phyloP scores from a whole-genome alignment of 2,797 vertebrate genomes.

The Streptopelia turtur region DNA sequence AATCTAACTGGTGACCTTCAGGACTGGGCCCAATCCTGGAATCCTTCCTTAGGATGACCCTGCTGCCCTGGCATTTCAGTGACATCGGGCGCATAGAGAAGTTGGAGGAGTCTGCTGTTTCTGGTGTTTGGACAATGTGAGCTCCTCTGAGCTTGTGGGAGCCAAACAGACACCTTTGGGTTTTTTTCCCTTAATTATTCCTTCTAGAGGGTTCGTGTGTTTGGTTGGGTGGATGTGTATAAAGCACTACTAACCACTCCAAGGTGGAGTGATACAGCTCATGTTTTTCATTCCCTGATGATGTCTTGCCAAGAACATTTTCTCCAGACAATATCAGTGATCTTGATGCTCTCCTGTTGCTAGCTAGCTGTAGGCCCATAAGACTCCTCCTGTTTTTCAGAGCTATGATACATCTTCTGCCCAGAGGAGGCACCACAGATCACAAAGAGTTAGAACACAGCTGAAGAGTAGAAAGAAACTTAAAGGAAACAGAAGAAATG shows the following conservation, averaged over 20 bases:
- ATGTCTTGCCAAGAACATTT: not conserved
- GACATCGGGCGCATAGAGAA: fast-evolving
- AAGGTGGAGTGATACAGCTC: not conserved
- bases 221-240: not conserved
- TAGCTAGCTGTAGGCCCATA: not conserved
- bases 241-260: not conserved
- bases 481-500: not conserved
- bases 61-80: not conserved
- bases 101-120: not conserved
- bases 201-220: not conserved
- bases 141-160: not conserved
- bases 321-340: not conserved
- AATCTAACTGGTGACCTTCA: not conserved
- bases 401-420: not conserved
- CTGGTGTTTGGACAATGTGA: not conserved
- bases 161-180: not conserved
- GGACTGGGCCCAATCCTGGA: not conserved
- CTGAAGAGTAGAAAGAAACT: not conserved
- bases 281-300: not conserved
- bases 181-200: not conserved
- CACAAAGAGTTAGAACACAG: not conserved
- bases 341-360: not conserved
- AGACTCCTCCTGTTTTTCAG: not conserved
- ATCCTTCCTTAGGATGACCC: not conserved
- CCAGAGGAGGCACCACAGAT: not conserved